Conservation (phyloP, 2,113 vertebrate genomes). For the Gallinago jamesoni region DNA sequence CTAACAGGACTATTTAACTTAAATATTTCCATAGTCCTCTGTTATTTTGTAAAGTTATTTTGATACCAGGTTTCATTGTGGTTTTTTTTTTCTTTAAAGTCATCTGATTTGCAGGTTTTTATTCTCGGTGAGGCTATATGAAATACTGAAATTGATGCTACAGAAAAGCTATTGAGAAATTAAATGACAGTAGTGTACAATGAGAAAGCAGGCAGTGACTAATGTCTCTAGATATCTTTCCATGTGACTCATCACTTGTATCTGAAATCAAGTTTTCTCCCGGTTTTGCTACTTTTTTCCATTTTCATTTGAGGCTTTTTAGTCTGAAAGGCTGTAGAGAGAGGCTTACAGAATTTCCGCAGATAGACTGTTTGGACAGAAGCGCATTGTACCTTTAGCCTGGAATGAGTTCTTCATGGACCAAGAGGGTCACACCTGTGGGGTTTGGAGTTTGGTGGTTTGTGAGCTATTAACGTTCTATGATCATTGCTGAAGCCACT, state of each 20-base stretch:
- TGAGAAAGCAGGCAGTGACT: not conserved
- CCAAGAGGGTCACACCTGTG: not conserved
- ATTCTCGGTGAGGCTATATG: not conserved
- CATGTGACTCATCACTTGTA: not conserved
- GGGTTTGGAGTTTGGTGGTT: not conserved
- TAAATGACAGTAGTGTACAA: not conserved
- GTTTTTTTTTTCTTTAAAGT: not conserved
- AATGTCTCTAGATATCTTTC: not conserved
- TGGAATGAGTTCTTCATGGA: not conserved
- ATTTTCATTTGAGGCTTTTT: not conserved
- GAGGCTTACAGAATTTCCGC: not conserved
- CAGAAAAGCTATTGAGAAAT: not conserved
- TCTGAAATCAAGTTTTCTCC: not conserved
- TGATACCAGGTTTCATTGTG: not conserved
- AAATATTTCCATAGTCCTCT: not conserved
- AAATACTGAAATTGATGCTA: not conserved
- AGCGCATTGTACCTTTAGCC: not conserved
- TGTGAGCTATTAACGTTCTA: not conserved
- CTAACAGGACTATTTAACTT: not conserved
- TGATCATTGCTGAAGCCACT: not conserved
- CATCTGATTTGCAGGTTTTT: not conserved
- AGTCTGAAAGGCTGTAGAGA: not conserved
- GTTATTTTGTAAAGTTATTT: not conserved
- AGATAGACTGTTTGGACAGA: not conserved
- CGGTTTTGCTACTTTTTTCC: not conserved